Evolutionary conservation across 2,113 vertebrate genomes (phyloP).

Genomic region (Irena cyanogastra): DNA sequence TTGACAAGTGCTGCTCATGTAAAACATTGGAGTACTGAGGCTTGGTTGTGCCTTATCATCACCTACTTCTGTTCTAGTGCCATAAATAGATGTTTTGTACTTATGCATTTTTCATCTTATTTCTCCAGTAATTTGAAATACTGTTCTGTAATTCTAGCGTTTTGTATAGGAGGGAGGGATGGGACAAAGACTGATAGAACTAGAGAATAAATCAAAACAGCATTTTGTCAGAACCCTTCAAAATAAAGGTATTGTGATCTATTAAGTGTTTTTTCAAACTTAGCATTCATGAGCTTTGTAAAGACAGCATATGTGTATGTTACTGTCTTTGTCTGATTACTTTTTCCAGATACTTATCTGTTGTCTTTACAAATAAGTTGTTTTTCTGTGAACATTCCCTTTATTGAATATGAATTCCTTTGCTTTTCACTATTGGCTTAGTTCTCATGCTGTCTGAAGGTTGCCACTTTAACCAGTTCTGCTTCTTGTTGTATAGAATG

Average conservation of each 20-base stretch:
- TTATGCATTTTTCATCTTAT: neutral
- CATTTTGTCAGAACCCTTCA: neutral
- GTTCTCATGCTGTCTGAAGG: neutral
- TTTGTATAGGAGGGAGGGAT: neutral
- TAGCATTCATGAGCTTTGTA: neutral
- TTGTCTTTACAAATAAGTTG: neutral
- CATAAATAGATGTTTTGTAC: slow-evolving; percentile 19
- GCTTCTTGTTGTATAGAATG: slow-evolving; percentile 73
- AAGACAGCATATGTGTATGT: neutral
- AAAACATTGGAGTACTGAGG: neutral
- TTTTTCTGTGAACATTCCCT: neutral
- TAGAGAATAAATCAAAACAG: neutral
- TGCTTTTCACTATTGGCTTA: neutral
- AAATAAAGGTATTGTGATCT: neutral
- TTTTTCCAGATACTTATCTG: neutral
- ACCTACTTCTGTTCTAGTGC: neutral
- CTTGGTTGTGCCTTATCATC: neutral
- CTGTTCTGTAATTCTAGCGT: neutral
- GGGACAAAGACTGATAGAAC: neutral
- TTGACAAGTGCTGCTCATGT: neutral
- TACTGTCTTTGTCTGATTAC: neutral
- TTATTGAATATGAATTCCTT: neutral
- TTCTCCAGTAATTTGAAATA: neutral
- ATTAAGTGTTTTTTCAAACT: neutral
- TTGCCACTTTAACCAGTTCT: neutral